Percentiles rank a stretch among this genome's conserved stretches.
phyloP scores from a whole-genome alignment of 2,113 vertebrate species.

The Tyto alba region DNA sequence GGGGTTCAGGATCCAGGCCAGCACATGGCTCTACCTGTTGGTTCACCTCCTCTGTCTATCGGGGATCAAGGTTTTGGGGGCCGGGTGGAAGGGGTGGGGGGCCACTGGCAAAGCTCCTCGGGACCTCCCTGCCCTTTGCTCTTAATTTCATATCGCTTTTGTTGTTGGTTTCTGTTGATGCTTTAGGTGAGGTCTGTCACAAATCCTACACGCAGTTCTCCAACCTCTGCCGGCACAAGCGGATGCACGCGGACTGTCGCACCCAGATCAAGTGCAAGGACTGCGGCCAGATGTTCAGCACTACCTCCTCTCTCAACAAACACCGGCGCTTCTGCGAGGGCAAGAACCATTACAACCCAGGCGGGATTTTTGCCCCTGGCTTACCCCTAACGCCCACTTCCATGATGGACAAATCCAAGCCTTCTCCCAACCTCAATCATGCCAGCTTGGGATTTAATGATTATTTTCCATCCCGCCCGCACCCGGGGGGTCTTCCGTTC shows the following conservation, averaged over 20 bases:
- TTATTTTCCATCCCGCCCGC: slow-evolving; percentile 91
- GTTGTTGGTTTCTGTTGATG: slow-evolving; percentile 65
- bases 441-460: slow-evolving; percentile 86
- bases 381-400: slow-evolving; percentile 90
- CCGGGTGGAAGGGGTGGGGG: accelerated
- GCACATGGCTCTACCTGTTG: too few species aligned
- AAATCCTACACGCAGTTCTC: slow-evolving; percentile 99
- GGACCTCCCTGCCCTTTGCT: background rate
- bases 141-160: slow-evolving; percentile 62
- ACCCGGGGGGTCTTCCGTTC: slow-evolving; percentile 86
- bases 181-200: slow-evolving; percentile 99
- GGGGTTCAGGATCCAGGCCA: too few species aligned
- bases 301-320: slow-evolving; percentile 99
- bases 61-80: too few species aligned
- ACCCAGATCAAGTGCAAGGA: slow-evolving; percentile 99
- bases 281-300: slow-evolving; percentile 99
- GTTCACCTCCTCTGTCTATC: accelerated
- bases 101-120: accelerated
- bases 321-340: slow-evolving; percentile 99
- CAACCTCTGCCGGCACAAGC: slow-evolving; percentile 99
- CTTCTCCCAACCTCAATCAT: slow-evolving; percentile 85
- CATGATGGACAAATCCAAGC: slow-evolving; percentile 91
- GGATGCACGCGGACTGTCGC: slow-evolving; percentile 99
- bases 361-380: slow-evolving; percentile 85
- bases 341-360: slow-evolving; percentile 94